Percentiles rank a stretch among this genome's conserved stretches.
phyloP scores from a whole-genome alignment of 2,797 vertebrate genomes.

The Alauda arvensis region DNA sequence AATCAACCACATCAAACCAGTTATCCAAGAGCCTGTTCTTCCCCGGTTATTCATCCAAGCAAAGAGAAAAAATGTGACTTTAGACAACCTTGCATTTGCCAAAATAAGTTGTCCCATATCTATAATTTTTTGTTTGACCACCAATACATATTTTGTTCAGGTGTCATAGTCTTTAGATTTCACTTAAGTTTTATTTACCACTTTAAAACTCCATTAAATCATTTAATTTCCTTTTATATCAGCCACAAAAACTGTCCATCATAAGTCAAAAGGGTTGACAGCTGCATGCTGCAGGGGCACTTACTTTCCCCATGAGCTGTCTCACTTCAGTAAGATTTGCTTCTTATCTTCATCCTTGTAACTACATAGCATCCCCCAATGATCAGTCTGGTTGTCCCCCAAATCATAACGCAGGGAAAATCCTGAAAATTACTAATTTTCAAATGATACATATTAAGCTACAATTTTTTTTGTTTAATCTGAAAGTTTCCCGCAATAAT shows the following conservation, averaged over 20 bases:
- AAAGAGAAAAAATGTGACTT: background rate
- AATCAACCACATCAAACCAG: background rate
- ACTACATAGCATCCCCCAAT: background rate
- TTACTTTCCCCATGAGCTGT: background rate
- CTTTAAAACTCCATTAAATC: background rate
- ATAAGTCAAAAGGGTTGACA: background rate
- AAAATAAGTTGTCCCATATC: background rate
- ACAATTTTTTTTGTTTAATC: background rate
- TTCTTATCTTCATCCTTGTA: background rate
- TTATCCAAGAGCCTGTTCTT: background rate
- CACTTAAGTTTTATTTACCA: background rate
- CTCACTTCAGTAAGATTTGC: background rate
- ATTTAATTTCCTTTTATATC: background rate
- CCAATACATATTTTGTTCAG: background rate
- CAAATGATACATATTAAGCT: fast-evolving
- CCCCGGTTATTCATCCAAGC: background rate
- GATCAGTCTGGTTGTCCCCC: background rate
- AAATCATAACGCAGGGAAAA: background rate
- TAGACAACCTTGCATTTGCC: background rate
- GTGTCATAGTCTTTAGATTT: background rate
- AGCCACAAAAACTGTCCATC: background rate
- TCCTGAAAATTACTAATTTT: background rate
- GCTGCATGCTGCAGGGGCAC: background rate
- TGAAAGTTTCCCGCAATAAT: background rate
- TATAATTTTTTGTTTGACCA: background rate